Base-by-base conservation (phyloP, 2,888 invertebrate genomes). In the Halictus quadricinctus region DNA sequence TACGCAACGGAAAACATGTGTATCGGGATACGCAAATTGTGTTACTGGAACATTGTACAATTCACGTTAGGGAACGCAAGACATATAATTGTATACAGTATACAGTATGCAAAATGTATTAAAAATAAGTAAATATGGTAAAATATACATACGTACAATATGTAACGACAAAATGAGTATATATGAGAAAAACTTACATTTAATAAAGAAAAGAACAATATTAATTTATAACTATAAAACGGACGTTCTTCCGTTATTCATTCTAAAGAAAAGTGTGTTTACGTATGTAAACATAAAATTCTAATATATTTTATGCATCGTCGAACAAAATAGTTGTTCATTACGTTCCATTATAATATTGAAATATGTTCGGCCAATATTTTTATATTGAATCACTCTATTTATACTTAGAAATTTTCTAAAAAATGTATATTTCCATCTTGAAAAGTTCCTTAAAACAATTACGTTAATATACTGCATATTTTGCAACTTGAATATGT, bases 81-180 rank as follows among this genome's bases (percentile, higher is more conserved):
- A 66, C 36, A 66, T 36, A 41, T 69, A 69, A 64, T 64, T 69
- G 36, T 29, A 64, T 64, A 29, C 64, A 64, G 41, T 64, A 64
- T 64, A 36, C 64, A 69, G 1, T 69, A 69, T 41, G 69, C 69
- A 69, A 21, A 69, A 21, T 18, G 41, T 69, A 41, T 41, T 21
- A 69, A 41, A 69, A 69, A 36, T 64, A 36, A 64, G 64, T 3
- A 64, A 64, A 64, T 64, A 36, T 15, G 64, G 29, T 64, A 36
- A 64, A 29, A 64, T 64, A 41, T 21, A 41, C 12, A 12, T 69
- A 41, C 69, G 41, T 69, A 41, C 41, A 69, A 69, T 64, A 64
- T 64, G 64, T 64, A 64, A 64, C 18, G 15, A 36, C 18, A 29
- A 29, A 29, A 18, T 64, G 8, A 64, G 15, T 8, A 64, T 64